A percentile compares a stretch with the other conserved stretches of the same genome.
These are phyloP conservation scores for Styela plicata DNA, from an alignment of 23 tunicate genomes.

Conservation along the genomic window DNA sequence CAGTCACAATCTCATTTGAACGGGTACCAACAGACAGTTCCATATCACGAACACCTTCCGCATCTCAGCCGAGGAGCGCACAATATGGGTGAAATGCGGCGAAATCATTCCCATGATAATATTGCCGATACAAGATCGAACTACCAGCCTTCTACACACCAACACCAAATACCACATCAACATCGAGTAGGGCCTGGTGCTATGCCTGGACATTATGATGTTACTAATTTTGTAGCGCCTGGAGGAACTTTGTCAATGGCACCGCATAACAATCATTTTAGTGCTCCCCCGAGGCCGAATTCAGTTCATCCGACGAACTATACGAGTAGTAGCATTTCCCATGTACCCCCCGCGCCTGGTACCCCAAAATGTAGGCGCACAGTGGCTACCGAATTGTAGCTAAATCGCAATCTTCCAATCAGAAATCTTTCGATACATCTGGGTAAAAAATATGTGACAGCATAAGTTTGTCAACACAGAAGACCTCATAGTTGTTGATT, in stretches of 20 bases:
- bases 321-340: too few relatives aligned
- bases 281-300: too few relatives aligned
- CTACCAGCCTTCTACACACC: neutral
- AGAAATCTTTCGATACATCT: too few relatives aligned
- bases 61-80: neutral
- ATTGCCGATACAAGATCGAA: neutral
- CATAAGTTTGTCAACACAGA: too few relatives aligned
- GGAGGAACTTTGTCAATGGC: neutral
- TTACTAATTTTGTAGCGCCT: neutral
- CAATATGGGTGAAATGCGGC: too few relatives aligned
- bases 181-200: neutral
- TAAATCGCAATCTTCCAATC: too few relatives aligned
- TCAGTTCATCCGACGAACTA: too few relatives aligned
- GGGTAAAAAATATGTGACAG: too few relatives aligned
- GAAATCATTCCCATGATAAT: neutral
- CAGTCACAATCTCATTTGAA: conserved; percentile 30
- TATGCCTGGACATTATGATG: neutral
- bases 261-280: too few relatives aligned
- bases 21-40: neutral
- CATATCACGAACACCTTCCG: neutral
- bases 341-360: too few relatives aligned
- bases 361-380: neutral
- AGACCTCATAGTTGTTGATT: too few relatives aligned
- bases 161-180: neutral
- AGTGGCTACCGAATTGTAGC: neutral